Evolutionary conservation across 92 coral and sea anemone genomes (phyloP).

Genomic region (Anthopleura xanthogrammica): DNA sequence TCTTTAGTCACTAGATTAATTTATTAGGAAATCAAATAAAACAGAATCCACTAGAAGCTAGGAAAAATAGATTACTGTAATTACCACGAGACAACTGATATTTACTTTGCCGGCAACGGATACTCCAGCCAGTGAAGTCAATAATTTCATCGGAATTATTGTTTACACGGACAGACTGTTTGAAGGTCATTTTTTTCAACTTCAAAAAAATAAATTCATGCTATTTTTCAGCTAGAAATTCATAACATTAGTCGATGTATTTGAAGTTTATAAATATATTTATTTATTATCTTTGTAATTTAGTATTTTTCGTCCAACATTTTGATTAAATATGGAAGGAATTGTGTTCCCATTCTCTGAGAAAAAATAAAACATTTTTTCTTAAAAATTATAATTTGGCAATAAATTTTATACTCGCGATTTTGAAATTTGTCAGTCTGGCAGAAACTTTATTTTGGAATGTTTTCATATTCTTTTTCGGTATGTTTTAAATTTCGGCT

Average conservation of each 20-base stretch:
- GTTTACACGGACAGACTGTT: slow-evolving; percentile 29
- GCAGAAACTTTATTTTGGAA: no score
- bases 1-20: not conserved
- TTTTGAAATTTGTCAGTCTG: no score
- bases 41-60: slow-evolving; percentile 2
- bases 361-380: not conserved
- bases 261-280: slow-evolving; percentile 5
- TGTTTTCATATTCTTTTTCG: no score
- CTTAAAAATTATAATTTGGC: not conserved
- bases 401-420: no score
- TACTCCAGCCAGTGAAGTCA: not conserved
- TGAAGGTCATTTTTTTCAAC: slow-evolving; percentile 21
- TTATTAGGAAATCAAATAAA: slow-evolving; percentile 2
- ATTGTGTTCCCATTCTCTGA: not conserved
- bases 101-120: slow-evolving; percentile 1
- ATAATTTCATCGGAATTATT: slow-evolving; percentile 4
- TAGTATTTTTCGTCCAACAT: not conserved
- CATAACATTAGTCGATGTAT: slow-evolving; percentile 2
- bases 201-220: slow-evolving; percentile 17
- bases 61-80: not conserved
- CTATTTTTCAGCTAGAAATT: not conserved
- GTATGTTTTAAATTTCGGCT: no score
- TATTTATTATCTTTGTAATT: not conserved
- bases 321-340: not conserved
- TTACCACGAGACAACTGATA: not conserved